Evolutionary conservation across 2,888 invertebrate species (phyloP), one percentile per base, ranked within the genome.

Genomic region (Yponomeuta evonymella): DNA sequence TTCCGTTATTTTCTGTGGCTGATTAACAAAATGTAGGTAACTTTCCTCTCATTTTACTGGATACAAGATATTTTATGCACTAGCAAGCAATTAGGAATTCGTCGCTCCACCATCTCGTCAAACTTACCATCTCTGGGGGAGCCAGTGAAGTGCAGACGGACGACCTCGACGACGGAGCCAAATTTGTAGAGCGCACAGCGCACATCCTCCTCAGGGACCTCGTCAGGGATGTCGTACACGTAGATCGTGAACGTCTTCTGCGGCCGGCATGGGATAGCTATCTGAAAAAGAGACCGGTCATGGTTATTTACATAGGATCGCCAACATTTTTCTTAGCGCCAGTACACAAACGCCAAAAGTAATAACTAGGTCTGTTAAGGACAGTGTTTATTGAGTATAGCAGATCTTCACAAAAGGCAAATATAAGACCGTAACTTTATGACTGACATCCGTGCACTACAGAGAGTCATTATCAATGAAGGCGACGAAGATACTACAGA

Each of bases 241-340:
- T 96, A 95, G 75, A 97, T 93, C 8, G 96, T 96, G 83, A 96
- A 97, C n/a, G 96, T 97, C 90, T 96, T 96, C 81, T 96, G 96
- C 0, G 97, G 97, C 77, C 97, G 93, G 83, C 97, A 97, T 5
- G 97, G 97, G 79, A 97, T 96, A 63, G 96, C 95, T 75, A 96
- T 94, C 95, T 95, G 84, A 67, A 79, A 75, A 23, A n/a, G 30
- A 23, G 33, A 30, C n/a, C 5, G 43, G 43, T 36, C 4, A 36
- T 43, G 9, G 43, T 8, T 43, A 43, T 5, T 43, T 43, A 43
- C 6, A 5, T 9, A 43, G 43, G 43, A 43, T 58, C 15, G 15
- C 15, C 51, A 15, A 58, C 51, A 58, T 3, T 6, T 8, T 43
- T 43, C 43, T 4, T 8, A 43, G 43, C 43, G 8, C 8, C 33